Evolutionary conservation across 2,888 invertebrate species (phyloP), one percentile per base, ranked within the genome.

Genomic region (Phlogophora meticulosa): DNA sequence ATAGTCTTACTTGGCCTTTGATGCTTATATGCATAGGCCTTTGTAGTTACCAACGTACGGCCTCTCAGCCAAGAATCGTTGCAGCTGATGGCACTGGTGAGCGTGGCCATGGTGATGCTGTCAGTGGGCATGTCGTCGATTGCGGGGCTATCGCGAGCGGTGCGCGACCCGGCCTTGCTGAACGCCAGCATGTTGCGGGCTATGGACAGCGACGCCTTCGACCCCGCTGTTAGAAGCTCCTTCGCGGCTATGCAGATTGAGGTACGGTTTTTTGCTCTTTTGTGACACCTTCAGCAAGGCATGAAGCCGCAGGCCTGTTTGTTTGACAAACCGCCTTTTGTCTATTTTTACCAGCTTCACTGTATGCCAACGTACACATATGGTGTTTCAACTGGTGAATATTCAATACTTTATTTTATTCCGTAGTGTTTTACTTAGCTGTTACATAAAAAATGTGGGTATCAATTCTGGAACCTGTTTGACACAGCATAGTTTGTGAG

Each of bases 241-340:
- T 92, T 94, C 73, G 87, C 91, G 7, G 87, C 93, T 10, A 94
- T 95, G 94, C 95, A 95, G 80, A 82, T 92, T 52, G 93, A 94
- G 88, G 95, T 94, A 76, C 1, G 10, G 24, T 0, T 7, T 53
- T 7, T 17, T 4, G 2, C 5, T 28, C 5, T 4, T 28, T 4
- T 2, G 28, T 2, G 2, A 28, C 5, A 5, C 28, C 5, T 28
- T 4, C 28, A 28, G 28, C n/a, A 28, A 4, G 28, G 28, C 5
- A 28, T 28, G 5, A 28, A 28, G 28, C 4, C 2, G 28, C 5
- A 5, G 28, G 5, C 28, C 28, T 28, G 28, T 28, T 4, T 2
- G 28, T 28, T 28, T 28, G 28, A 28, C 28, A 28, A 28, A 28
- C 28, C 2, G 28, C 5, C n/a, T 28, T 28, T 28, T 28, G 28